Evolutionary conservation across 35 echinoderm and acorn worm species (phyloP).

Genomic region (Lytechinus variegatus): DNA sequence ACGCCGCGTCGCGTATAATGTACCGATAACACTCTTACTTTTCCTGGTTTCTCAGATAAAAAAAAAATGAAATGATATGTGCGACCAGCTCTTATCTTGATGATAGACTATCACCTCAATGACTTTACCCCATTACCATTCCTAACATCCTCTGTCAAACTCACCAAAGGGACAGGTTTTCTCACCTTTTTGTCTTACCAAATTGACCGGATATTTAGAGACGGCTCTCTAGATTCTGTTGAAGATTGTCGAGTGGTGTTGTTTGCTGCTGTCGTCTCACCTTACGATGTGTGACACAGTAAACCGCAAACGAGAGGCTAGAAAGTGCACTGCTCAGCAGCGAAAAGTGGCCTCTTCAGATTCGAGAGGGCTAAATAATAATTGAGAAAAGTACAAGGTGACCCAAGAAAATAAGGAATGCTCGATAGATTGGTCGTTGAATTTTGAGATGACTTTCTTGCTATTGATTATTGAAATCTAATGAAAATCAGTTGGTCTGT

Average conservation of each 20-base stretch:
- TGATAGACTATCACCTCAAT: not conserved
- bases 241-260: not conserved
- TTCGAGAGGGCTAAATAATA: slow-evolving; percentile 34
- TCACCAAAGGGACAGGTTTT: not conserved
- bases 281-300: slow-evolving; percentile 43
- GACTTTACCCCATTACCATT: not conserved
- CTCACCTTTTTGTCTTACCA: slow-evolving; percentile 33
- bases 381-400: slow-evolving; percentile 16
- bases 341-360: slow-evolving; percentile 40
- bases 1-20: no score
- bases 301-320: not conserved
- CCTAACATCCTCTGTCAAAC: not conserved
- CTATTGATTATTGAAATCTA: not conserved
- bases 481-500: not conserved
- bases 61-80: no score
- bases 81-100: not conserved
- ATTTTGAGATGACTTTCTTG: not conserved
- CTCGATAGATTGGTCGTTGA: not conserved
- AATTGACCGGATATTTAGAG: slow-evolving; percentile 54
- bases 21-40: no score
- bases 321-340: slow-evolving; percentile 36
- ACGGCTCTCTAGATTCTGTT: not conserved
- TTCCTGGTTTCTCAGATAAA: no score
- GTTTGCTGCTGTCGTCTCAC: slow-evolving; percentile 27
- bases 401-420: not conserved